These are phyloP conservation scores for Caenorhabditis elegans DNA, from an alignment of 1,140 invertebrate species.

Conservation along the genomic window DNA sequence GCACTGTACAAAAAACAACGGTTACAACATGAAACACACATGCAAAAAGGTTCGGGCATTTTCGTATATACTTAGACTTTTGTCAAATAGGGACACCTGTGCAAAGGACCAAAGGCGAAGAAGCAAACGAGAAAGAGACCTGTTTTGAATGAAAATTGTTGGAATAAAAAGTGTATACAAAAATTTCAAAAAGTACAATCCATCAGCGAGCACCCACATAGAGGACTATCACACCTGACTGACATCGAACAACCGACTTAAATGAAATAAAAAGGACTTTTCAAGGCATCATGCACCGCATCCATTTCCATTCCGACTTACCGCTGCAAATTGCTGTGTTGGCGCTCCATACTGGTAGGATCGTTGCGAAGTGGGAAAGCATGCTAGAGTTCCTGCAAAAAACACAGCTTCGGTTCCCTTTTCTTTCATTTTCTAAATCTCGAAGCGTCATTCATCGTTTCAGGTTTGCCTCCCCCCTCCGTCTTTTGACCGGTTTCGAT, in stretches of 20 bases:
- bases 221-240: not conserved
- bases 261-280: not conserved
- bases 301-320: slow-evolving; percentile 19
- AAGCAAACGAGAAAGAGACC: not conserved
- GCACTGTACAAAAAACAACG: slow-evolving; percentile 19
- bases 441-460: slow-evolving; percentile 9
- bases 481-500: slow-evolving; percentile 11
- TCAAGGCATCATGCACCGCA: slow-evolving; percentile 12
- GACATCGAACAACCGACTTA: not conserved
- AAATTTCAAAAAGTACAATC: not conserved
- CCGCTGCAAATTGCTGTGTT: slow-evolving; percentile 35
- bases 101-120: not conserved
- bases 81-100: not conserved
- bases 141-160: not conserved
- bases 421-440: not conserved
- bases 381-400: slow-evolving; percentile 34
- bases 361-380: slow-evolving; percentile 31
- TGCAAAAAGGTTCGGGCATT: not conserved
- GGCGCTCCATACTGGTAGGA: slow-evolving; percentile 40
- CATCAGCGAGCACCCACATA: slow-evolving; percentile 6
- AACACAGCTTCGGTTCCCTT: not conserved
- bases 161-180: not conserved
- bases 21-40: slow-evolving; percentile 20
- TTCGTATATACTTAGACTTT: not conserved
- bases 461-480: slow-evolving; percentile 2